Conservation (phyloP, 2,113 vertebrate genomes). For the Rallus limicola region DNA sequence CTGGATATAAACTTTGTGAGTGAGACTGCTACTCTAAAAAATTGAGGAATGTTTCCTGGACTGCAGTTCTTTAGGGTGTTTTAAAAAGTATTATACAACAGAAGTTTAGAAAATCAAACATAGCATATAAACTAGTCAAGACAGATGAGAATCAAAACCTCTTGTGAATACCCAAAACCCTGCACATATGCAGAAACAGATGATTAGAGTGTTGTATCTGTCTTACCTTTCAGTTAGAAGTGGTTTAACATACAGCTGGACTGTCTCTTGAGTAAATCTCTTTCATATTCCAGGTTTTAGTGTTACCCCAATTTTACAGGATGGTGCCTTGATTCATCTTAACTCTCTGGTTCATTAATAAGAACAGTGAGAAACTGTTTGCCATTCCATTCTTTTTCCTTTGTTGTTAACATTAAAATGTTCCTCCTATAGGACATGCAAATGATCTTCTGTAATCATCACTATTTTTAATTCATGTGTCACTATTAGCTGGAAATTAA, state of each 20-base stretch:
- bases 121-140: not conserved
- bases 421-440: not conserved
- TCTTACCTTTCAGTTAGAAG: not conserved
- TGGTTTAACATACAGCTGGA: not conserved
- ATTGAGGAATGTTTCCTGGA: not conserved
- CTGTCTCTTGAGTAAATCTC: not conserved
- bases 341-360: not conserved
- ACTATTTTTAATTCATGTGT: not conserved
- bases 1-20: not conserved
- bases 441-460: not conserved
- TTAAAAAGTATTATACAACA: not conserved
- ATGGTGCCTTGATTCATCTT: not conserved
- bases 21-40: not conserved
- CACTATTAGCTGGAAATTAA: not conserved
- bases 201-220: not conserved
- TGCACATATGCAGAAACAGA: constrained; percentile 57
- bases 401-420: not conserved
- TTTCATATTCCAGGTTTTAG: not conserved
- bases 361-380: not conserved
- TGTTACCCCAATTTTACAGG: not conserved
- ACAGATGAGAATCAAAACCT: not conserved
- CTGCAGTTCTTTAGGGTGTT: not conserved
- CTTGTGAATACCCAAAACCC: constrained; percentile 20
- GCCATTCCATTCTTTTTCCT: not conserved
- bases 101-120: constrained; percentile 44